A percentile compares a stretch with the other conserved stretches of the same genome.
phyloP scores from a whole-genome alignment of 2,888 invertebrate genomes.

The Lydus trimaculatus region DNA sequence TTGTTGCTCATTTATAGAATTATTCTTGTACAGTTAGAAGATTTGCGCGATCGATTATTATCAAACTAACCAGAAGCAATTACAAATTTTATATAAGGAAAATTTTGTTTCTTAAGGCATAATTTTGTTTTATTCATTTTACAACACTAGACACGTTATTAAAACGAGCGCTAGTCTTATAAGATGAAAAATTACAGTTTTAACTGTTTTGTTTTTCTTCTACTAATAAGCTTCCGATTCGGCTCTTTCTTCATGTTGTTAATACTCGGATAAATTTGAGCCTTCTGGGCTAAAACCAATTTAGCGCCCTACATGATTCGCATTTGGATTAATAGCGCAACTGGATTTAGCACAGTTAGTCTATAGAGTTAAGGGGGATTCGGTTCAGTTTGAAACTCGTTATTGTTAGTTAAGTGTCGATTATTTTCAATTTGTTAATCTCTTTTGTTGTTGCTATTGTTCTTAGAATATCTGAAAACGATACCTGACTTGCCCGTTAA shows the following conservation, averaged over 20 bases:
- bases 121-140: not conserved
- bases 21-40: not conserved
- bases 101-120: not conserved
- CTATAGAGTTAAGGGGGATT: no score
- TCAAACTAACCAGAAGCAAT: not conserved
- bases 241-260: no score
- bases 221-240: no score
- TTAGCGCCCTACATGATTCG: no score
- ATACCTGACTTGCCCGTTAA: constrained; percentile 7
- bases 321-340: no score
- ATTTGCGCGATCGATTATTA: constrained; percentile 3
- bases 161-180: not conserved
- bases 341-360: no score
- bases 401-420: not conserved
- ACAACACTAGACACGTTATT: not conserved
- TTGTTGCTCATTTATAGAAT: not conserved
- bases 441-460: not conserved
- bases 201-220: no score
- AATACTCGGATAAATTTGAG: no score
- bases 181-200: not conserved
- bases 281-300: no score
- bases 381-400: no score
- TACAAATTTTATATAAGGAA: not conserved
- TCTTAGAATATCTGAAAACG: not conserved
- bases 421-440: not conserved